phyloP scores from a whole-genome alignment of 2,888 invertebrate genomes.

The Ophion slaviceki region DNA sequence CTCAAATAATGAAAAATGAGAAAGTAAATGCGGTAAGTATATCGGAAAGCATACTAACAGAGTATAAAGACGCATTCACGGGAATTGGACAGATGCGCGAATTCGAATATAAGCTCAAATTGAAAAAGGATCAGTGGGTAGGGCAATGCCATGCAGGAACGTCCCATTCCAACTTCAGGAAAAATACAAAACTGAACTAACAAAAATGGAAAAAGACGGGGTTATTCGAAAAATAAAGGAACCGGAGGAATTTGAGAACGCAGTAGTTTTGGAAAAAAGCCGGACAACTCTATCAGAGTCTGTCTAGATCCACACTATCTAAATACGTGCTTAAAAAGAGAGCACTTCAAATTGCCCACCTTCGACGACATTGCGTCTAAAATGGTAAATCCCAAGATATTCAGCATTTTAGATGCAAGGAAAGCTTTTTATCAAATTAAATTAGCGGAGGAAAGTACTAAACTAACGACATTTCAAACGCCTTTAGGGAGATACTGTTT shows the following conservation, averaged over 20 bases:
- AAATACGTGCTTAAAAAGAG: conserved; percentile 70
- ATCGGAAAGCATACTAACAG: neutral
- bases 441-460: conserved; percentile 69
- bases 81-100: conserved; percentile 56
- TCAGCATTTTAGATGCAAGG: conserved; percentile 68
- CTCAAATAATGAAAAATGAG: neutral
- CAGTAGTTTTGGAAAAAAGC: conserved; percentile 62
- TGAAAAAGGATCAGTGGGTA: conserved; percentile 51
- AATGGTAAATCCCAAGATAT: conserved; percentile 20
- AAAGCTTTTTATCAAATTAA: conserved; percentile 71
- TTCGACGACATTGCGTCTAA: conserved; percentile 71
- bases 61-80: conserved; percentile 57
- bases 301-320: conserved; percentile 74
- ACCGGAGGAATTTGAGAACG: conserved; percentile 57
- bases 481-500: conserved; percentile 74
- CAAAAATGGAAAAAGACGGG: conserved; percentile 2
- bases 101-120: conserved; percentile 63
- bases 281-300: conserved; percentile 67
- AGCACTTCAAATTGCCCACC: conserved; percentile 45
- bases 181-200: neutral
- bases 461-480: conserved; percentile 73
- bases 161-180: neutral
- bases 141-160: conserved; percentile 25
- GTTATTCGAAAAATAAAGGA: neutral
- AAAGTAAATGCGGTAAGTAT: neutral